A percentile compares a stretch with the other conserved stretches of the same genome.
These are phyloP conservation scores for Microctonus aethiopoides DNA, from an alignment of 2,888 invertebrate genomes.

Conservation along the genomic window DNA sequence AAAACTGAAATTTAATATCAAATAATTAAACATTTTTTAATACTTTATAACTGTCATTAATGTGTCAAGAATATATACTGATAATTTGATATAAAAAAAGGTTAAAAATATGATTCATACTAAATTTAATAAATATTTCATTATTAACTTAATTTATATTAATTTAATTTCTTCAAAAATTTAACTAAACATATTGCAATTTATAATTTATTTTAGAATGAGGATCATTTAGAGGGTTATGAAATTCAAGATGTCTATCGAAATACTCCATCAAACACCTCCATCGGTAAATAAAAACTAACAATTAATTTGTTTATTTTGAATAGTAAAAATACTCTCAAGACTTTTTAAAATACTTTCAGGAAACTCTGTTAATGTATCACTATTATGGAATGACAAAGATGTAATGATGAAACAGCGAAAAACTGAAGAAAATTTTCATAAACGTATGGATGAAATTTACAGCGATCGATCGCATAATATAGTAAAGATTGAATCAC, in stretches of 20 bases:
- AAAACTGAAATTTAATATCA: no score
- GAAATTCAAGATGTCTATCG: constrained; percentile 12
- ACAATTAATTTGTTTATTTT: no score
- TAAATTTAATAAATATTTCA: not conserved
- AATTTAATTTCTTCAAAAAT: not conserved
- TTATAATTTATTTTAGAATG: not conserved
- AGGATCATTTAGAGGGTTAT: not conserved
- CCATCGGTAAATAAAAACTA: constrained; percentile 25
- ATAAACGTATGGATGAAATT: constrained; percentile 44
- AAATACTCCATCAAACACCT: constrained; percentile 10
- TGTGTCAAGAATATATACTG: not conserved
- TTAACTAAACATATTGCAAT: not conserved
- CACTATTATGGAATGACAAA: constrained; percentile 39
- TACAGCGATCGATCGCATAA: constrained; percentile 41
- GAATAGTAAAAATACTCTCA: no score
- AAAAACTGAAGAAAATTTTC: constrained; percentile 45
- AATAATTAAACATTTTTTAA: not conserved
- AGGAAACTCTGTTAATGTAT: constrained; percentile 31
- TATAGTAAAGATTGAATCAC: constrained; percentile 41
- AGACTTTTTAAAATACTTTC: no score
- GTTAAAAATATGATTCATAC: not conserved
- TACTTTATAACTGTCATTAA: not conserved
- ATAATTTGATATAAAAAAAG: not conserved
- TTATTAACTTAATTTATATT: not conserved
- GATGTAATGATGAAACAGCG: constrained; percentile 45